A percentile compares a stretch with the other conserved stretches of the same genome.
These are phyloP conservation scores for Helicoverpa zea DNA, from an alignment of 1,140 invertebrate genomes.

Conservation along the genomic window DNA sequence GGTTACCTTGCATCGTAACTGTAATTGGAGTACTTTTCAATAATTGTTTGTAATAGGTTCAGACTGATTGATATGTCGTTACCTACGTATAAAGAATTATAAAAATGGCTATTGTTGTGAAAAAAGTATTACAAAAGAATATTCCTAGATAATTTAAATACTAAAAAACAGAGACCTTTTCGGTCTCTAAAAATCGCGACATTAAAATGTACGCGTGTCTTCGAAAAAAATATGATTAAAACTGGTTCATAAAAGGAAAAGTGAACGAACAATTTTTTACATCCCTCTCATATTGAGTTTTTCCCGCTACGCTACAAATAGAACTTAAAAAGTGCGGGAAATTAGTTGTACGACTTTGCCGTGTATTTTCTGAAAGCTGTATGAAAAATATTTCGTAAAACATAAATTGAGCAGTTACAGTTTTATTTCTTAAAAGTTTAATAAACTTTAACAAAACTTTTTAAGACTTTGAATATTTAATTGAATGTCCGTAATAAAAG, in stretches of 20 bases:
- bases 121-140: too few species aligned
- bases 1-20: neutral
- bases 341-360: neutral
- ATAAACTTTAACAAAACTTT: too few species aligned
- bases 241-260: neutral
- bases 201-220: too few species aligned
- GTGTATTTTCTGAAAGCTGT: neutral
- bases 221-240: neutral
- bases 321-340: neutral
- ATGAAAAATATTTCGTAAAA: neutral
- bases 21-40: conserved; percentile 6
- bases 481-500: too few species aligned
- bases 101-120: too few species aligned
- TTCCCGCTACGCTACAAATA: conserved; percentile 4
- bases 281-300: neutral
- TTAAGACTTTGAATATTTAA: too few species aligned
- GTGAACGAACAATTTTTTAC: neutral
- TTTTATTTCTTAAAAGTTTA: neutral
- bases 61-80: neutral
- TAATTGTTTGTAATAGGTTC: neutral
- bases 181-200: too few species aligned
- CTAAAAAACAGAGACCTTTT: too few species aligned
- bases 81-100: too few species aligned
- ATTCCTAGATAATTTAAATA: too few species aligned
- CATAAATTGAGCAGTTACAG: neutral